A percentile compares a stretch with the other conserved stretches of the same genome.
Evolutionary conservation across 2,797 vertebrate species (phyloP).

Genomic region (Netta rufina): DNA sequence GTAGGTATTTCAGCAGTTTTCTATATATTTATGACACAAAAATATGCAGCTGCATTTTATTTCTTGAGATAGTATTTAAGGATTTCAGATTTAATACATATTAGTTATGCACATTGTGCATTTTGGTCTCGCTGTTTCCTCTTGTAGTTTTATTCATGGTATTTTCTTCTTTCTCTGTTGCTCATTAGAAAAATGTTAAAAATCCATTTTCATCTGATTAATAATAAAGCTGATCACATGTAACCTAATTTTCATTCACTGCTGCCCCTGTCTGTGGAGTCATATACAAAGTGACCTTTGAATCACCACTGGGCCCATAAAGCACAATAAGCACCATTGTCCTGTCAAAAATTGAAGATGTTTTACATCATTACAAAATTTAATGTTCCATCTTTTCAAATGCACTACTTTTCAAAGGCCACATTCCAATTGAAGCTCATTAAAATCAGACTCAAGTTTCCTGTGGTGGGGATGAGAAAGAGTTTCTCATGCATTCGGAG

Average conservation of each 20-base stretch:
- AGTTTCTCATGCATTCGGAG: constrained; percentile 92
- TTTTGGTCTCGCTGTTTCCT: constrained; percentile 60
- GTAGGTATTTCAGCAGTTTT: constrained; percentile 75
- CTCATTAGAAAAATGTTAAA: constrained; percentile 93
- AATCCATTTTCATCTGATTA: constrained; percentile 99
- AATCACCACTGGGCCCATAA: constrained; percentile 92
- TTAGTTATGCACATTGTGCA: constrained; percentile 65
- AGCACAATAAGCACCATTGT: constrained; percentile 98
- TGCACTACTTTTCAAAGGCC: constrained; percentile 94
- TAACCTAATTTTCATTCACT: constrained; percentile 99
- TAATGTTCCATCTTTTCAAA: constrained; percentile 93
- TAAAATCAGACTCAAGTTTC: constrained; percentile 96
- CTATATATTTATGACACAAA: constrained; percentile 73
- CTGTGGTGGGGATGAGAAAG: constrained; percentile 92
- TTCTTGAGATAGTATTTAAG: constrained; percentile 76
- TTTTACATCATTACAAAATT: constrained; percentile 98
- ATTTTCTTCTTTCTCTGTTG: constrained; percentile 86
- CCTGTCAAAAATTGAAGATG: constrained; percentile 93
- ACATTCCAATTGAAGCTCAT: constrained; percentile 94
- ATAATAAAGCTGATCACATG: constrained; percentile 99
- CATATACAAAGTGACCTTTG: constrained; percentile 98
- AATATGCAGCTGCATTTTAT: constrained; percentile 75
- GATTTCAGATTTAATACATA: constrained; percentile 72
- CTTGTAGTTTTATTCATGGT: constrained; percentile 77
- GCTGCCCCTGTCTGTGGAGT: constrained; percentile 94